Evolutionary conservation across 1,140 invertebrate species (phyloP).

Genomic region (Drosophila sp.): DNA sequence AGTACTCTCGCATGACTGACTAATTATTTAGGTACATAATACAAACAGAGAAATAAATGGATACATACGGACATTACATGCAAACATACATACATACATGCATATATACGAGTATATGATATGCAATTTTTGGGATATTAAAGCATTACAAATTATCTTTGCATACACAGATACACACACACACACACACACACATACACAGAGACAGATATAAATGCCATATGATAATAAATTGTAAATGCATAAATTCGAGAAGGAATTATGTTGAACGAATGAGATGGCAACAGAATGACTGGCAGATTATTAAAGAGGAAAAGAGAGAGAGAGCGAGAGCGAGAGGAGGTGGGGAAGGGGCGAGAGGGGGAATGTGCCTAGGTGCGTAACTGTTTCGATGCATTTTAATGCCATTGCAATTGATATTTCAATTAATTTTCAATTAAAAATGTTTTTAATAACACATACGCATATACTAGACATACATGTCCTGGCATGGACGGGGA

Average conservation of each 20-base stretch:
- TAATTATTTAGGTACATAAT: slow-evolving; percentile 6
- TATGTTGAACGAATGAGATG: slow-evolving; percentile 33
- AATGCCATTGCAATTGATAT: slow-evolving; percentile 71
- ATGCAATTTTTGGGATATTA: slow-evolving; percentile 42
- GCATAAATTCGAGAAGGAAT: slow-evolving; percentile 59
- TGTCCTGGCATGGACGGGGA: neutral
- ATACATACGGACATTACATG: neutral
- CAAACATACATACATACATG: neutral
- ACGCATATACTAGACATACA: slow-evolving; percentile 8
- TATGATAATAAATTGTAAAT: slow-evolving; percentile 58
- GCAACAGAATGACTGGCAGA: neutral
- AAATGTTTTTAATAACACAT: slow-evolving; percentile 63
- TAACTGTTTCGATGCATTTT: slow-evolving; percentile 45
- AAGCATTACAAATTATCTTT: slow-evolving; percentile 43
- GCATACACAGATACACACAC: slow-evolving; percentile 13
- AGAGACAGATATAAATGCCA: slow-evolving; percentile 29
- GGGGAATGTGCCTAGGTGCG: slow-evolving; percentile 5
- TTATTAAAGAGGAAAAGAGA: neutral
- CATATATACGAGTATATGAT: slow-evolving; percentile 5
- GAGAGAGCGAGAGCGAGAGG: neutral
- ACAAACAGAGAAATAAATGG: neutral
- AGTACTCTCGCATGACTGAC: slow-evolving; percentile 22
- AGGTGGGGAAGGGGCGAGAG: neutral
- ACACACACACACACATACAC: slow-evolving; percentile 8
- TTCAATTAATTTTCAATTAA: slow-evolving; percentile 78